Base-by-base conservation (phyloP, 2,797 vertebrate genomes). In the Siniperca obscura region DNA sequence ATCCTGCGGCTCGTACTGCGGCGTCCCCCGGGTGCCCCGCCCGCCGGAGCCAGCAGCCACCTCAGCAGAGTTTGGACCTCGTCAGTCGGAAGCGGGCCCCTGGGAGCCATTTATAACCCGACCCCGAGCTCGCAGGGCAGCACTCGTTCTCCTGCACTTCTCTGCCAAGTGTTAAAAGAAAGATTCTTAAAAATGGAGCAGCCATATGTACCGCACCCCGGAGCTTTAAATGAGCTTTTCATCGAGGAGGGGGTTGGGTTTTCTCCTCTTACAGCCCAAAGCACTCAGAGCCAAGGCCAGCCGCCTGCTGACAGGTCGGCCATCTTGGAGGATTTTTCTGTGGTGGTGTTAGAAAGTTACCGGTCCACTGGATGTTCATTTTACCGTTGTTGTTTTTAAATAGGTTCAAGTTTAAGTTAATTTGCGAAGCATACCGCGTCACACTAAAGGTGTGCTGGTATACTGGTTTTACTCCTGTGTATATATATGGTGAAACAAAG, bases 111-210 rank as follows among this genome's bases (percentile, higher is more conserved):
- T 94, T 91, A 92, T 88, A 94, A 86, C 78, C 85, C 66, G 81
- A 87, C 81, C 89, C 86, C 44, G 52, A 87, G 76, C 77, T 80
- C 0, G 14, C 44, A n/a, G 89, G 87, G 89, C 84, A 88, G 80
- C 8, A 73, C 83, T 84, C 84, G 10, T 87, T 92, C 86, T 89
- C 86, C 89, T 84, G 89, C 90, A 94, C 91, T 90, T 93, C 89
- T 87, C 75, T 66, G 85, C 85, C 91, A 89, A 94, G 95, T 94
- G 94, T 94, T 95, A 93, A 95, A 94, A 95, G 93, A 95, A 87
- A 88, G 85, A 87, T 90, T 88, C 86, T 92, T 92, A 89, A 95
- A 93, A 93, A 91, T 73, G 87, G 84, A 90, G 76, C 82, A 21
- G 86, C 87, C 76, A 76, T 82, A 88, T 87, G 88, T 82, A 85